phyloP scores from a whole-genome alignment of 1,140 invertebrate genomes.

The Hycleus cichorii region DNA sequence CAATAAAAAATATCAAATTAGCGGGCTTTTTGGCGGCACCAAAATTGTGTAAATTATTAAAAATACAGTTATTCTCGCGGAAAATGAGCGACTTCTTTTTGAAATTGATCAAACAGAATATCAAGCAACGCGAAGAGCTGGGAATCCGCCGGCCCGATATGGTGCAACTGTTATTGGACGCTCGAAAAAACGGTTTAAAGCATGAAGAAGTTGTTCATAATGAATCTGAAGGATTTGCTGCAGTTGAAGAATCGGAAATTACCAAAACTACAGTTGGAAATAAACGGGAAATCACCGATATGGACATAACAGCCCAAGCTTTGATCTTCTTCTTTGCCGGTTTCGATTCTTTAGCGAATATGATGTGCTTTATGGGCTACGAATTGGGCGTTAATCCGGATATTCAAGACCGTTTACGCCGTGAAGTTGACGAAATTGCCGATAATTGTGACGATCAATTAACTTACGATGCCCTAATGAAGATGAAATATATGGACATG shows the following conservation, averaged over 20 bases:
- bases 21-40: no score
- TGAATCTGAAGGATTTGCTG: conserved; percentile 39
- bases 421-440: conserved; percentile 37
- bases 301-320: no score
- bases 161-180: conserved; percentile 40
- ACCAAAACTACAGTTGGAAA: no score
- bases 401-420: conserved; percentile 40
- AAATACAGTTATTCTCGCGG: no score
- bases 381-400: conserved; percentile 47
- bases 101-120: conserved; percentile 25
- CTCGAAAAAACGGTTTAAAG: conserved; percentile 27
- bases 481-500: no score
- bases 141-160: not conserved
- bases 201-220: conserved; percentile 29
- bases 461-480: no score
- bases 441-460: conserved; percentile 23
- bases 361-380: conserved; percentile 36
- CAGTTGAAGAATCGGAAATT: no score
- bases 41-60: no score
- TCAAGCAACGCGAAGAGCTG: conserved; percentile 10
- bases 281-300: no score
- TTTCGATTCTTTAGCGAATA: conserved; percentile 33
- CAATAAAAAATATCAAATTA: not conserved
- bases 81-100: not conserved
- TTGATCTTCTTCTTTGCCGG: no score